A percentile compares a stretch with the other conserved stretches of the same genome.
phyloP scores from a whole-genome alignment of 1,140 invertebrate species.

The Diorhabda carinulata region DNA sequence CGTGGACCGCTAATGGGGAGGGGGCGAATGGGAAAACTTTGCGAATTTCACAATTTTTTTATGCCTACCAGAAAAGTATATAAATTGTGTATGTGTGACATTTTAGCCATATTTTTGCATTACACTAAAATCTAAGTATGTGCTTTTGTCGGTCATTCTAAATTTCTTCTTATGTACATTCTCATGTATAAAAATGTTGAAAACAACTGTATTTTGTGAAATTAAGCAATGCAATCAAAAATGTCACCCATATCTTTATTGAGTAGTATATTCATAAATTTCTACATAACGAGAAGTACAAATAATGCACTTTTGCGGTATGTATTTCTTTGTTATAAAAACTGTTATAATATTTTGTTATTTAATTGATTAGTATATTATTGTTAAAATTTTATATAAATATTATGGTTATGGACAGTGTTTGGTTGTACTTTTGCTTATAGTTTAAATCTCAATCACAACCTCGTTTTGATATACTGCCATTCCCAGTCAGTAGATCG shows the following conservation, averaged over 20 bases:
- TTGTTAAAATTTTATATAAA: conserved; percentile 47
- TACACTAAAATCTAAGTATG: conserved; percentile 26
- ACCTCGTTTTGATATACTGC: conserved; percentile 24
- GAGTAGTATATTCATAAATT: conserved; percentile 22
- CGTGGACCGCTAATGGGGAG: conserved; percentile 45
- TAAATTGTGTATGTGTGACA: conserved; percentile 47
- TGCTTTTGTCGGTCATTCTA: conserved; percentile 17
- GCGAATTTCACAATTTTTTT: conserved; percentile 44
- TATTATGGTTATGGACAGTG: conserved; percentile 39
- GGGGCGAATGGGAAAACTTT: conserved; percentile 41
- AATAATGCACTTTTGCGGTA: conserved; percentile 4
- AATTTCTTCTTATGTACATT: conserved; percentile 12
- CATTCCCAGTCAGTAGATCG: conserved; percentile 32
- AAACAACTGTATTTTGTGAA: conserved; percentile 14
- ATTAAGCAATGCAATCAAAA: conserved; percentile 25
- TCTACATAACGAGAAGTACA: conserved; percentile 20
- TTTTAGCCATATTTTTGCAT: conserved; percentile 38
- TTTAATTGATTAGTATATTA: conserved; percentile 38
- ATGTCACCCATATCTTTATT: conserved; percentile 41
- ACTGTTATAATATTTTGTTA: conserved; percentile 36
- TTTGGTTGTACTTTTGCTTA: conserved; percentile 21
- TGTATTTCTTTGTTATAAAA: conserved; percentile 29
- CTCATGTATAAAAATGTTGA: neutral
- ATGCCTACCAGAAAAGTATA: conserved; percentile 44
- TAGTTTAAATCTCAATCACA: conserved; percentile 8